These are phyloP conservation scores for Euphydryas editha DNA, from an alignment of 2,888 invertebrate genomes.

Conservation along the genomic window DNA sequence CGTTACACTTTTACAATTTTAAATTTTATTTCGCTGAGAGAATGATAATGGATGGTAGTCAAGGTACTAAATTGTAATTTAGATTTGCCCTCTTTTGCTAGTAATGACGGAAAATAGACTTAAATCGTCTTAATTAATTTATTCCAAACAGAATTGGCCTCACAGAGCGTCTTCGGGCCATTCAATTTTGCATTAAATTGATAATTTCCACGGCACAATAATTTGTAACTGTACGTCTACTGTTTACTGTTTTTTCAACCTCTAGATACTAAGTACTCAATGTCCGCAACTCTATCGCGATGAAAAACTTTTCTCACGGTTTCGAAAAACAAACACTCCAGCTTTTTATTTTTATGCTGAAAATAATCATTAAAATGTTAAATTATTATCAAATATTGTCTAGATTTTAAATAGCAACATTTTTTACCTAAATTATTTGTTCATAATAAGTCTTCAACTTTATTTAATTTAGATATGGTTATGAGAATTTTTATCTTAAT, in stretches of 20 bases:
- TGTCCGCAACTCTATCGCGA: conserved; percentile 39
- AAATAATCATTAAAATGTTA: conserved; percentile 47
- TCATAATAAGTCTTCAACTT: conserved; percentile 33
- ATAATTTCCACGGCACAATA: conserved; percentile 81
- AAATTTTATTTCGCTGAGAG: conserved; percentile 9
- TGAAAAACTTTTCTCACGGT: conserved; percentile 75
- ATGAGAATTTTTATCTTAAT: conserved; percentile 17
- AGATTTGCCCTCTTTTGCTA: conserved; percentile 64
- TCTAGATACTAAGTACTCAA: conserved; percentile 51
- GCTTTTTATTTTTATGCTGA: conserved; percentile 66
- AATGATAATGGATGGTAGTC: conserved; percentile 53
- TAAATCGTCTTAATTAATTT: conserved; percentile 79
- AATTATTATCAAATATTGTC: conserved; percentile 37
- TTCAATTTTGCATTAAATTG: conserved; percentile 79
- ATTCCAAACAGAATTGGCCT: conserved; percentile 76
- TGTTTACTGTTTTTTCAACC: conserved; percentile 67
- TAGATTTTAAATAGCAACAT: conserved; percentile 41
- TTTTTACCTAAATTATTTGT: conserved; percentile 40
- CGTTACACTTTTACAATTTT: neutral
- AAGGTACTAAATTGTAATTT: conserved; percentile 73
- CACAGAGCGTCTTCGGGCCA: conserved; percentile 71
- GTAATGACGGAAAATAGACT: conserved; percentile 71
- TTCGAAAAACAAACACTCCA: conserved; percentile 67
- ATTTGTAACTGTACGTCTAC: conserved; percentile 76
- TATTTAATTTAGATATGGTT: conserved; percentile 38